These are phyloP conservation scores for Semicossyphus pulcher DNA, from an alignment of 2,113 vertebrate species.

Conservation along the genomic window DNA sequence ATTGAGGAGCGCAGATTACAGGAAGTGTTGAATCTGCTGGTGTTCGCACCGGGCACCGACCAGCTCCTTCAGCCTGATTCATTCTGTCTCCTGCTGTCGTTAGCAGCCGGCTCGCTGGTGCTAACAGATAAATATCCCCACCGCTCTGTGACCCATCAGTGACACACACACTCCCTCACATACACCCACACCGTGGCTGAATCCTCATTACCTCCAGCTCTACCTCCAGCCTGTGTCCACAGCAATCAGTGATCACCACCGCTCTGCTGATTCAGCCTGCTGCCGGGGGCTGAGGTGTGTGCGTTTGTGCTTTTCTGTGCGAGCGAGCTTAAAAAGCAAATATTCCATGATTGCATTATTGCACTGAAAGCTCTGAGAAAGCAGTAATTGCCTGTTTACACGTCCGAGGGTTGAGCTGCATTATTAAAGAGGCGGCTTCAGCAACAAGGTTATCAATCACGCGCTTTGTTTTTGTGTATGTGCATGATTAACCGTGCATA, in stretches of 20 bases:
- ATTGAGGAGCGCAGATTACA: background rate
- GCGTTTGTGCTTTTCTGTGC: background rate
- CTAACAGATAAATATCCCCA: slow-evolving; percentile 31
- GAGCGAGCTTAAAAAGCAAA: slow-evolving; percentile 21
- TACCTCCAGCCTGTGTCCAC: slow-evolving; percentile 1
- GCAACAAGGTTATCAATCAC: slow-evolving; percentile 44
- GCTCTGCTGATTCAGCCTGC: slow-evolving; percentile 44
- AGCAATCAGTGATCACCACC: slow-evolving; percentile 22
- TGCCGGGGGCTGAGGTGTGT: background rate
- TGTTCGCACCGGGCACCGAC: slow-evolving; percentile 21
- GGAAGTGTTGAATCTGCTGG: background rate
- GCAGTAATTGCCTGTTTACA: slow-evolving; percentile 48
- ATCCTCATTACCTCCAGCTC: slow-evolving; percentile 34
- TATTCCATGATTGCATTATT: slow-evolving; percentile 32
- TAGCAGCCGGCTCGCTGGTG: slow-evolving; percentile 30
- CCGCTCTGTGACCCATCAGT: slow-evolving; percentile 33
- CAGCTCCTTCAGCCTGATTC: slow-evolving; percentile 38
- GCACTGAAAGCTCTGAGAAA: background rate
- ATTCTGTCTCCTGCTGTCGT: slow-evolving; percentile 40
- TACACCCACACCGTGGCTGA: background rate
- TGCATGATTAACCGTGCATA: background rate
- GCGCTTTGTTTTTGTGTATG: background rate
- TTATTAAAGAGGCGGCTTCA: slow-evolving; percentile 50
- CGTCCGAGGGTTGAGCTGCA: slow-evolving; percentile 26
- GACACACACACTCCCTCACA: slow-evolving; percentile 5